Evolutionary conservation across 1,140 invertebrate species (phyloP), one percentile per base, ranked within the genome.

Genomic region (Nephila pilipes): DNA sequence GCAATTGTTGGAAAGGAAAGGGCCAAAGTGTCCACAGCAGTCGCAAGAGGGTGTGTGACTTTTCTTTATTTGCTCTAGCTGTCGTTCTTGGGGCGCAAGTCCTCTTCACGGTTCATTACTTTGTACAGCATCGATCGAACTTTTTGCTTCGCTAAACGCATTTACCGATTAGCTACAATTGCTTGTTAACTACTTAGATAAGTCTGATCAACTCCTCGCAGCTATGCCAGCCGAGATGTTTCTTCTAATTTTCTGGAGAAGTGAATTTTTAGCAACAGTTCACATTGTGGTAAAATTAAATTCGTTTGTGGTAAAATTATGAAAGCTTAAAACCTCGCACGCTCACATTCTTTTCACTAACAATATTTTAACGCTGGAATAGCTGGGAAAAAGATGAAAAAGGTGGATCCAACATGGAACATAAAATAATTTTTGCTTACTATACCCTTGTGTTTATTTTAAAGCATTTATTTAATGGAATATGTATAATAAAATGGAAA

Each of bases 141-240:
- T 75, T 88, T 88, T 88, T 88, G 87, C 87, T 46, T 55, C 60
- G 46, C 58, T 88, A 88, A 88, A 88, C 87, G 63, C 87, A 88
- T 88, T 88, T 88, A 57, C 87, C 63, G 87, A 88, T 88, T 88
- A 88, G 46, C 63, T 69, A 75, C 87, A 88, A 88, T 88, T 88
- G 57, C 87, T 75, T 75, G 29, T 75, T 88, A 88, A 88, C 87
- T 88, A 88, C 60, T 88, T 75, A 57, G 87, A 65, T 46, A 81
- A 81, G 80, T 81, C 80, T 81, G 80, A 81, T 81, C 75, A 80
- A 80, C 80, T 55, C 22, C 80, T n/a, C 38, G 29, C 25, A 55
- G 80, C 46, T 81, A 54, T n/a, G 80, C 36, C 38, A 38, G 20
- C 22, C 22, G 38, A 55, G 16, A 81, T 46, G 36, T 75, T 29